Base-by-base conservation (phyloP, 2,888 invertebrate genomes). In the Noctua janthe region DNA sequence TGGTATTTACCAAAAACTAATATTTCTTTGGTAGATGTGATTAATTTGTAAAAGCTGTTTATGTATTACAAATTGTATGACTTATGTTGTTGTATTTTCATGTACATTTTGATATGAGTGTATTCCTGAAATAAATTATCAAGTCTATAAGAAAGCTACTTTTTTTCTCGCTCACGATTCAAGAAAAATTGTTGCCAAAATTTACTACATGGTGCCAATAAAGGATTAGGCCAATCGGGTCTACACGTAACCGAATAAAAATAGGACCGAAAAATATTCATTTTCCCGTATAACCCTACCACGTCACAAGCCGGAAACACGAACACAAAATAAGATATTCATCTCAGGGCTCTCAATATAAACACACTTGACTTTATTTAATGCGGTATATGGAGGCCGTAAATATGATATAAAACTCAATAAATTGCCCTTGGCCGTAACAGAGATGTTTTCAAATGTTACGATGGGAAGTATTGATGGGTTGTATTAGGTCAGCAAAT, bases 401-500 rank as follows among this genome's bases (percentile, higher is more conserved):
- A 76, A 74, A 83, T 72, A n/a, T 51, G 70, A 62, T 56, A 39
- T 78, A 49, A 79, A 77, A 74, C 47, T 67, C 64, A 72, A 73
- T 80, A 85, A 70, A 80, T 59, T 56, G 75, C 51, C 81, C 70
- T 85, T 81, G 83, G 74, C 35, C 76, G 70, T 73, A 87, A 78
- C 75, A 74, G 49, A 81, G 64, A 76, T 54, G 71, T 71, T 76
- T 85, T 74, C 17, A 74, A 81, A 67, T 71, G 71, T 75, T 73
- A 67, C 70, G 51, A 70, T 62, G 23, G 23, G 20, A 59, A 49
- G 76, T 78, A 74, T 47, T 47, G 47, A 47, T 47, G 47, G 47
- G 47, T 43, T 73, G 70, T 73, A 76, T 76, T 72, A 49, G 74
- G 76, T 86, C 29, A 39, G 35, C 29, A 3, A 1, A 49, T 70